These are phyloP conservation scores for Magallana gigas DNA, from an alignment of 1,140 invertebrate genomes.

Conservation along the genomic window DNA sequence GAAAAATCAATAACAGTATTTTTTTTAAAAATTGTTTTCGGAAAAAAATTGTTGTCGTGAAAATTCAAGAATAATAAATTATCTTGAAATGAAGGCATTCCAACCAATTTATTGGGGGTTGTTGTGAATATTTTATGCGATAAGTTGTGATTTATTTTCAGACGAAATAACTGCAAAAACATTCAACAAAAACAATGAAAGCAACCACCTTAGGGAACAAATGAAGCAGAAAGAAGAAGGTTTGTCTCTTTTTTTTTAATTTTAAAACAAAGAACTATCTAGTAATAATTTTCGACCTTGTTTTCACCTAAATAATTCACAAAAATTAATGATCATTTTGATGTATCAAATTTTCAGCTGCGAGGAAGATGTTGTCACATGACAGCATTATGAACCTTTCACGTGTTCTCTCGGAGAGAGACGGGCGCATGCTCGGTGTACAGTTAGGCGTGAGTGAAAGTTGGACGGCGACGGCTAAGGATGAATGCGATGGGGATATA, in stretches of 20 bases:
- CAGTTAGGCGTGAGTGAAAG: slow-evolving; percentile 41
- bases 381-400: slow-evolving; percentile 50
- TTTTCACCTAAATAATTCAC: too few species aligned
- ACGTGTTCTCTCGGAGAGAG: slow-evolving; percentile 30
- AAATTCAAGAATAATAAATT: too few species aligned
- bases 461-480: slow-evolving; percentile 40
- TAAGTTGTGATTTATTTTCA: background rate
- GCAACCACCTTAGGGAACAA: slow-evolving; percentile 46
- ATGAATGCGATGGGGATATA: slow-evolving; percentile 38
- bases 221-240: slow-evolving; percentile 52
- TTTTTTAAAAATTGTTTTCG: background rate
- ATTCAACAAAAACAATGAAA: slow-evolving; percentile 45
- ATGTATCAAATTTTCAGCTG: slow-evolving; percentile 39
- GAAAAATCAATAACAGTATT: too few species aligned
- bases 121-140: background rate
- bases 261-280: too few species aligned
- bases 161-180: slow-evolving; percentile 47
- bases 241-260: background rate
- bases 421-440: slow-evolving; percentile 35
- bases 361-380: slow-evolving; percentile 50
- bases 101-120: too few species aligned
- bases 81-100: too few species aligned
- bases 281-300: too few species aligned
- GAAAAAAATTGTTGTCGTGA: too few species aligned
- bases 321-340: too few species aligned